Conservation (phyloP, 2,113 vertebrate species). For the Campylomormyrus tamandua region DNA sequence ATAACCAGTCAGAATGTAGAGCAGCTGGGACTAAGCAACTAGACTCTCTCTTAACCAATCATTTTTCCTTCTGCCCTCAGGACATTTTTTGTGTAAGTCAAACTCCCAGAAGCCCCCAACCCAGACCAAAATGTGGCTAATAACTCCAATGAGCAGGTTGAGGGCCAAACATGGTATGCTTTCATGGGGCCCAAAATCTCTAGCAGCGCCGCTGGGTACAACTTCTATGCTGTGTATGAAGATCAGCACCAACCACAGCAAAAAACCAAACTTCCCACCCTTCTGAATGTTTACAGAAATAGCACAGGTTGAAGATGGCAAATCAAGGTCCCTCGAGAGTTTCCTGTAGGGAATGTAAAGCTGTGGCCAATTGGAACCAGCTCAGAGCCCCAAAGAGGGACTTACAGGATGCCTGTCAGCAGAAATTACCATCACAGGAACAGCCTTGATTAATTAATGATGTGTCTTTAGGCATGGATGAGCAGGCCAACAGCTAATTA, state of each 20-base stretch:
- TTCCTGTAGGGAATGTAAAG: not conserved
- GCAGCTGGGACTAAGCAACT: too few relatives aligned
- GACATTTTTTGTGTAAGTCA: too few relatives aligned
- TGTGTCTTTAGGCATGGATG: not conserved
- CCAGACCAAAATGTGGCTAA: too few relatives aligned
- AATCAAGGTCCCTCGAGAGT: not conserved
- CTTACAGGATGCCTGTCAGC: conserved; percentile 28
- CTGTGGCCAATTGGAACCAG: not conserved
- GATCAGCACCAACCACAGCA: not conserved
- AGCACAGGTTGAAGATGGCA: not conserved
- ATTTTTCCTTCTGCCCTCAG: too few relatives aligned
- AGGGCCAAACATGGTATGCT: not conserved
- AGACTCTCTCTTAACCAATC: too few relatives aligned
- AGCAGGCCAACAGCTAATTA: not conserved
- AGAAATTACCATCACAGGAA: conserved; percentile 2
- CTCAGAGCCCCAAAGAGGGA: not conserved
- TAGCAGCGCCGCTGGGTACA: not conserved
- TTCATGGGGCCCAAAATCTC: not conserved
- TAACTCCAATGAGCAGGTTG: not conserved
- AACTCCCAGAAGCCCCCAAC: too few relatives aligned
- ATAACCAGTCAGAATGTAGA: too few relatives aligned
- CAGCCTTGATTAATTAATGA: conserved; percentile 14
- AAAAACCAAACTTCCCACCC: not conserved
- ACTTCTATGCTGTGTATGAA: not conserved
- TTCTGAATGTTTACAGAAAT: not conserved